Evolutionary conservation across 2,888 invertebrate species (phyloP).

Genomic region (Watsonalla cultraria): DNA sequence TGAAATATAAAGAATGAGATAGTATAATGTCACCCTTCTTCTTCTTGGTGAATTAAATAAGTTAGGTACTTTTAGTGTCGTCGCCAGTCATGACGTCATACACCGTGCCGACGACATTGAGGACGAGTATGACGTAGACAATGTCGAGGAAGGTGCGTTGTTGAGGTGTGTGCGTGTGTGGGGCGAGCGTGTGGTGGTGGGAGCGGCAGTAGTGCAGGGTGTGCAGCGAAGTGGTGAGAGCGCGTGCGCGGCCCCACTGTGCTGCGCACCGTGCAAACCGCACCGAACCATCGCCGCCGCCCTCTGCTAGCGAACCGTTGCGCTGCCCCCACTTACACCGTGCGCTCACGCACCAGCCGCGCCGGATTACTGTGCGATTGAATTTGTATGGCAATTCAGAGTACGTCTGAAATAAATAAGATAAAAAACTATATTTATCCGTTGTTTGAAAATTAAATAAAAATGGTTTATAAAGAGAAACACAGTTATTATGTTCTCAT

Average conservation of each 20-base stretch:
- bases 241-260: slow-evolving; percentile 8
- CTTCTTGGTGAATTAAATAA: no score
- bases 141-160: slow-evolving; percentile 17
- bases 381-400: slow-evolving; percentile 22
- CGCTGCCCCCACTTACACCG: slow-evolving; percentile 20
- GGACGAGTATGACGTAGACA: slow-evolving; percentile 14
- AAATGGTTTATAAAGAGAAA: neutral
- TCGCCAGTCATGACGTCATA: slow-evolving; percentile 22
- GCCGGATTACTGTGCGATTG: slow-evolving; percentile 35
- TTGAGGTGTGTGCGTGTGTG: slow-evolving; percentile 11
- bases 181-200: slow-evolving; percentile 9
- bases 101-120: slow-evolving; percentile 30
- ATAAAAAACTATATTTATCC: no score
- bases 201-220: slow-evolving; percentile 25
- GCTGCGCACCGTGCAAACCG: slow-evolving; percentile 26
- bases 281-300: slow-evolving; percentile 1
- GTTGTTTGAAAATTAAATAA: no score
- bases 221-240: slow-evolving; percentile 20
- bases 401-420: slow-evolving; percentile 15
- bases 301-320: slow-evolving; percentile 14
- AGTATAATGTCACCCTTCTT: no score
- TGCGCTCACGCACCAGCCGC: slow-evolving; percentile 37
- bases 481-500: neutral
- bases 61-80: slow-evolving; percentile 19
- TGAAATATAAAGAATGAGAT: no score